Conservation (phyloP, 1,140 invertebrate species). For the Orchestia grillus region DNA sequence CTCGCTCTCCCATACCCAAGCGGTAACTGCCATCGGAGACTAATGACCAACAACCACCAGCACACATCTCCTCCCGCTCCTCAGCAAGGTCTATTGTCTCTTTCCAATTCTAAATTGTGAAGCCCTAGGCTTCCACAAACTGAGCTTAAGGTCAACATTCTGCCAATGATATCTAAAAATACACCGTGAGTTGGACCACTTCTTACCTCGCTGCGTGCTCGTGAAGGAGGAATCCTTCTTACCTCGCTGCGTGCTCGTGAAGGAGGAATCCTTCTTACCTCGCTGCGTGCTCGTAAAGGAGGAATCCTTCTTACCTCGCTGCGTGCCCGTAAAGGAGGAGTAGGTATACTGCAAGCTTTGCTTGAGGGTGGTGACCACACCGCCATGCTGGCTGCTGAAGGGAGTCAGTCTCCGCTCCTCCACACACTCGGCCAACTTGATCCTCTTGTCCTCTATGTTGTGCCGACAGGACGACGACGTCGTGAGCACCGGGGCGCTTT, state of each 20-base stretch:
- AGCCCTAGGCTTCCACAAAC: too few relatives aligned
- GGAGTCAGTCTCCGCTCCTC: neutral
- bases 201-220: neutral
- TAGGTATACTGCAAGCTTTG: neutral
- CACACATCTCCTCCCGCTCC: too few relatives aligned
- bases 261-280: conserved; percentile 33
- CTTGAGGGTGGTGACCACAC: neutral
- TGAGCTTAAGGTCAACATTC: too few relatives aligned
- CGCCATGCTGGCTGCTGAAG: conserved; percentile 22
- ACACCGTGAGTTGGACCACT: too few relatives aligned
- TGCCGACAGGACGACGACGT: conserved; percentile 9
- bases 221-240: conserved; percentile 33
- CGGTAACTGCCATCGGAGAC: too few relatives aligned
- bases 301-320: neutral
- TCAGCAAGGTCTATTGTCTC: too few relatives aligned
- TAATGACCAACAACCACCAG: too few relatives aligned
- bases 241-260: neutral
- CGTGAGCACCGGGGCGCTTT: neutral
- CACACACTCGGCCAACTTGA: neutral
- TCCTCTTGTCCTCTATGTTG: conserved; percentile 3
- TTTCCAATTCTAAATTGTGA: too few relatives aligned
- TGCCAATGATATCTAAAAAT: too few relatives aligned
- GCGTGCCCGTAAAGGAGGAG: neutral
- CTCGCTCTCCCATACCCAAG: too few relatives aligned
- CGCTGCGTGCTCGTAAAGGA: neutral